Conservation (phyloP, 2,797 vertebrate genomes). For the Sebastes melanostomus region DNA sequence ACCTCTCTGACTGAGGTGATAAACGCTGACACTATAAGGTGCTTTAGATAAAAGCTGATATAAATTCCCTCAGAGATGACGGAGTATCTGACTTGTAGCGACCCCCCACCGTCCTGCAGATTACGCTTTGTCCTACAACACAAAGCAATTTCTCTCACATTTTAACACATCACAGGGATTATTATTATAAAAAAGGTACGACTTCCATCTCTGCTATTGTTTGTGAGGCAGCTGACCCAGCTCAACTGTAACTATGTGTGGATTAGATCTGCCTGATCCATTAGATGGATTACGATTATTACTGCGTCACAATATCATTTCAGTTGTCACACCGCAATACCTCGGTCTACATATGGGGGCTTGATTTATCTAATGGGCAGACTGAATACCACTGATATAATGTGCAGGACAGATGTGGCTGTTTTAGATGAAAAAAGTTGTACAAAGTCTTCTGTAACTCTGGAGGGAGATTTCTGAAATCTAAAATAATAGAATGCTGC, state of each 20-base stretch:
- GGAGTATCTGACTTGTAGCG: not conserved
- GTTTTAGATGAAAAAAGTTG: not conserved
- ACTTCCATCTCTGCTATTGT: conserved; percentile 80
- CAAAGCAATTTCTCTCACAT: conserved; percentile 53
- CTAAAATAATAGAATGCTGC: not conserved
- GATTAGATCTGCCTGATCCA: conserved; percentile 74
- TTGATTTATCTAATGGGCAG: conserved; percentile 4
- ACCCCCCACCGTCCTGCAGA: conserved; percentile 28
- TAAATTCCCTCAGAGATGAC: conserved; percentile 20
- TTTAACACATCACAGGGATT: conserved; percentile 69
- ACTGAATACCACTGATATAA: not conserved
- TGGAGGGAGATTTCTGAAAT: not conserved
- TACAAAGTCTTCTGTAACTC: not conserved
- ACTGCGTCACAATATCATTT: conserved; percentile 38
- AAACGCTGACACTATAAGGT: not conserved
- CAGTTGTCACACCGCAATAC: conserved; percentile 27
- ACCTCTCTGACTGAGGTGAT: not conserved
- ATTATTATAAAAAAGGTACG: conserved; percentile 46
- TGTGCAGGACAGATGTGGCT: not conserved
- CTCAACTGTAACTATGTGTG: conserved; percentile 43
- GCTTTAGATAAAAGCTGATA: conserved; percentile 26
- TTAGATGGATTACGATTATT: conserved; percentile 76
- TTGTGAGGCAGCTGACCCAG: conserved; percentile 51
- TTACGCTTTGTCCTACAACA: conserved; percentile 48
- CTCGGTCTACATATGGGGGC: conserved; percentile 13